phyloP scores from a whole-genome alignment of 2,888 invertebrate genomes.

The Abrostola triplasia region DNA sequence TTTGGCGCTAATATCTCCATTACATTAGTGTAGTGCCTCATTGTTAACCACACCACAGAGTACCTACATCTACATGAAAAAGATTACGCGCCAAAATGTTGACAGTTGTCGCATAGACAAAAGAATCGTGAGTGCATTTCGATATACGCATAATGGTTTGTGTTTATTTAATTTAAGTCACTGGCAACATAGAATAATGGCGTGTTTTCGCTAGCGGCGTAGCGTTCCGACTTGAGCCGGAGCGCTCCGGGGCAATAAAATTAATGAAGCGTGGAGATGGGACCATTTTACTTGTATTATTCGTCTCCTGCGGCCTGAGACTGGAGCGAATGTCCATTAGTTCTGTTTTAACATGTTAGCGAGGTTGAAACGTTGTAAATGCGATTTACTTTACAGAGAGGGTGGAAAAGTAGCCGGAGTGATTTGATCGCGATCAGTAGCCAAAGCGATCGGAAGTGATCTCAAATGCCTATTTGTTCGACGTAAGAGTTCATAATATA shows the following conservation, averaged over 20 bases:
- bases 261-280: constrained; percentile 89
- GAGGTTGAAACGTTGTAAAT: constrained; percentile 88
- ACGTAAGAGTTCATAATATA: constrained; percentile 47
- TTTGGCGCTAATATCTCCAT: constrained; percentile 86
- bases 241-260: constrained; percentile 88
- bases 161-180: constrained; percentile 87
- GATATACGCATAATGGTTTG: constrained; percentile 81
- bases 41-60: constrained; percentile 65
- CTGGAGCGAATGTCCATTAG: constrained; percentile 89
- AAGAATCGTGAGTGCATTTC: constrained; percentile 77
- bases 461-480: constrained; percentile 64
- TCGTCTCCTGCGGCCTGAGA: constrained; percentile 88
- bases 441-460: constrained; percentile 74
- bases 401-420: constrained; percentile 85
- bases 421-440: constrained; percentile 81
- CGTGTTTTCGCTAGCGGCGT: constrained; percentile 82
- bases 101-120: constrained; percentile 85
- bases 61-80: constrained; percentile 68
- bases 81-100: constrained; percentile 83
- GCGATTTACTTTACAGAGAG: constrained; percentile 86
- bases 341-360: constrained; percentile 89
- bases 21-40: constrained; percentile 80
- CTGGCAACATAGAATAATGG: constrained; percentile 84
- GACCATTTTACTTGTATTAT: constrained; percentile 89
- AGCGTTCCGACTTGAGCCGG: constrained; percentile 76